Conservation (phyloP, 2,888 invertebrate species). For the Epinotia ramella region DNA sequence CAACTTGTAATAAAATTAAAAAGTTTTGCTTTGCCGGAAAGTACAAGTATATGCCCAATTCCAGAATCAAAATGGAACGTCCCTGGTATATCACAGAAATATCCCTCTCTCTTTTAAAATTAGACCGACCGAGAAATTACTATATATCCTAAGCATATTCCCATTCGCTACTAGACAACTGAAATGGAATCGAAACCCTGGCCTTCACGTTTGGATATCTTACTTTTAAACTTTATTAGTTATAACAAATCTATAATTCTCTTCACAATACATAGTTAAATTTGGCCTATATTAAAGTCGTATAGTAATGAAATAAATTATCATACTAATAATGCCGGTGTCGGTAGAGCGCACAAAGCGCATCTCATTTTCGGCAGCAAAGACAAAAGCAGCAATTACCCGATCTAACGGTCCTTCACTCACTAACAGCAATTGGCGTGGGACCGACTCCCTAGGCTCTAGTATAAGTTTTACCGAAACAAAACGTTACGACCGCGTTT, state of each 20-base stretch:
- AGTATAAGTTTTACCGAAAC: too few species aligned
- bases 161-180: neutral
- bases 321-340: conserved; percentile 64
- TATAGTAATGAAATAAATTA: conserved; percentile 42
- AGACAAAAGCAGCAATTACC: conserved; percentile 80
- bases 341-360: conserved; percentile 71
- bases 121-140: neutral
- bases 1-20: neutral
- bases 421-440: conserved; percentile 49
- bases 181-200: neutral
- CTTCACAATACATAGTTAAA: conserved; percentile 6
- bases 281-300: conserved; percentile 12
- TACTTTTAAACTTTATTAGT: neutral
- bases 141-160: neutral
- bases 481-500: too few species aligned
- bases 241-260: neutral
- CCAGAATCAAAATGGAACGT: neutral
- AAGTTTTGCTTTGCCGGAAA: neutral
- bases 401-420: conserved; percentile 59
- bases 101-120: neutral
- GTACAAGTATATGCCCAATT: neutral
- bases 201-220: neutral
- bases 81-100: neutral
- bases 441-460: conserved; percentile 50
- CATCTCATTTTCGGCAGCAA: conserved; percentile 74